phyloP scores from a whole-genome alignment of 2,888 invertebrate species.

The Diarsia brunnea region DNA sequence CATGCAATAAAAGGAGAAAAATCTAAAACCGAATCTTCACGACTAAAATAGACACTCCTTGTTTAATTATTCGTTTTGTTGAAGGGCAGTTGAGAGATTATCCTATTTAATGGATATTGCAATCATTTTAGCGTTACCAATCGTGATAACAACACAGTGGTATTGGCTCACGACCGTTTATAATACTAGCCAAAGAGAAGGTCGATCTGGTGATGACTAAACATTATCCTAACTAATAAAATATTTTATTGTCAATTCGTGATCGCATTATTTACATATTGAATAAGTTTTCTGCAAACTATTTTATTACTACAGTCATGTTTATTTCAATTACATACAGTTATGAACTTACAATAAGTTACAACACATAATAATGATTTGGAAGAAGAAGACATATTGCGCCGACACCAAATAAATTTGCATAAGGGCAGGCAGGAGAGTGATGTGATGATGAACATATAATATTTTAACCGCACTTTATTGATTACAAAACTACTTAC shows the following conservation, averaged over 20 bases:
- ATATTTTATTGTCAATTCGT: constrained; percentile 18
- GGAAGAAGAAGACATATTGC: too few relatives aligned
- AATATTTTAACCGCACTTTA: too few relatives aligned
- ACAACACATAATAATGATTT: too few relatives aligned
- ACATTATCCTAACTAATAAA: constrained; percentile 7
- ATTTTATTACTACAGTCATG: too few relatives aligned
- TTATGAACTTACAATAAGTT: too few relatives aligned
- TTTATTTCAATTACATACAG: too few relatives aligned
- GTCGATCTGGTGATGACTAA: background rate
- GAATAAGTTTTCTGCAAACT: background rate
- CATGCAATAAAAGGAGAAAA: too few relatives aligned
- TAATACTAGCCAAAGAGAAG: constrained; percentile 18
- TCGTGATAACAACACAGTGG: constrained; percentile 18
- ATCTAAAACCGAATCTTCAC: too few relatives aligned
- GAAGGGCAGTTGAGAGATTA: constrained; percentile 37
- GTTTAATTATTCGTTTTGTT: background rate
- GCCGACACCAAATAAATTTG: too few relatives aligned
- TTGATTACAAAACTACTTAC: background rate
- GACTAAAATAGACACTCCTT: background rate
- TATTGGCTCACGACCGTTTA: constrained; percentile 29
- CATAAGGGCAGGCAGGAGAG: too few relatives aligned
- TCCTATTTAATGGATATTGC: constrained; percentile 24
- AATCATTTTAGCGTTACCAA: constrained; percentile 17
- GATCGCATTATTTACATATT: background rate
- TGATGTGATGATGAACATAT: too few relatives aligned